A percentile compares a stretch with the other conserved stretches of the same genome.
Evolutionary conservation across 2,797 vertebrate species (phyloP).

Genomic region (Paguma larvata): DNA sequence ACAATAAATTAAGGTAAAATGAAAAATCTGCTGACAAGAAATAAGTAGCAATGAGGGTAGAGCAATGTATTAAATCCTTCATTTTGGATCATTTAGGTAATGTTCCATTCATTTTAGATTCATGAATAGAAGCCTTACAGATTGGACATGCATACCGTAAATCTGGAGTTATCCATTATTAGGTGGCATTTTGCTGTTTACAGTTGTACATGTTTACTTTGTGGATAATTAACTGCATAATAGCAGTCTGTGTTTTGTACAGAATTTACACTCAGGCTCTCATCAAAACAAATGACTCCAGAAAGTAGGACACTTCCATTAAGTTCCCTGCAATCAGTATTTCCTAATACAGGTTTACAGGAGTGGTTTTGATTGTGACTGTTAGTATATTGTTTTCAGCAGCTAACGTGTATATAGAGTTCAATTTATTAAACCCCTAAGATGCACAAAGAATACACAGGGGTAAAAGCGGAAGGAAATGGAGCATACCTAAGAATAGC

Average conservation of each 20-base stretch:
- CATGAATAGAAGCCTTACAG: slow-evolving; percentile 90
- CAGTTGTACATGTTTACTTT: slow-evolving; percentile 91
- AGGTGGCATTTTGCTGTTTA: slow-evolving; percentile 89
- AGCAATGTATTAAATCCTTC: slow-evolving; percentile 92
- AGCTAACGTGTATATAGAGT: slow-evolving; percentile 55
- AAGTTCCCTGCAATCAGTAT: slow-evolving; percentile 81
- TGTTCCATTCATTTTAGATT: slow-evolving; percentile 94
- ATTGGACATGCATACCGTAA: slow-evolving; percentile 90
- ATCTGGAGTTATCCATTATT: slow-evolving; percentile 92
- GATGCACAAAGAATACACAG: slow-evolving; percentile 44
- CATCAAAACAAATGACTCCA: slow-evolving; percentile 86
- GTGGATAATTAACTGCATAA: slow-evolving; percentile 91
- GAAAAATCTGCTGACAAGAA: slow-evolving; percentile 93
- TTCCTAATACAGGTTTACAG: slow-evolving; percentile 81
- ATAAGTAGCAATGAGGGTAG: slow-evolving; percentile 92
- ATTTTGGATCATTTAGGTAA: slow-evolving; percentile 94
- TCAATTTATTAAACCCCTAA: slow-evolving; percentile 79
- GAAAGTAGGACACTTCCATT: slow-evolving; percentile 88
- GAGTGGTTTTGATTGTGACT: slow-evolving; percentile 74
- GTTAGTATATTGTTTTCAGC: slow-evolving; percentile 59
- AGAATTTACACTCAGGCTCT: slow-evolving; percentile 86
- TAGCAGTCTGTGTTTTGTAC: slow-evolving; percentile 87
- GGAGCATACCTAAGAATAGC: slow-evolving; percentile 74
- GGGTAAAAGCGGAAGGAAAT: slow-evolving; percentile 52
- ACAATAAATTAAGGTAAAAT: slow-evolving; percentile 90